phyloP scores from a whole-genome alignment of 35 echinoderm and acorn worm species.

The Ptychodera flava region DNA sequence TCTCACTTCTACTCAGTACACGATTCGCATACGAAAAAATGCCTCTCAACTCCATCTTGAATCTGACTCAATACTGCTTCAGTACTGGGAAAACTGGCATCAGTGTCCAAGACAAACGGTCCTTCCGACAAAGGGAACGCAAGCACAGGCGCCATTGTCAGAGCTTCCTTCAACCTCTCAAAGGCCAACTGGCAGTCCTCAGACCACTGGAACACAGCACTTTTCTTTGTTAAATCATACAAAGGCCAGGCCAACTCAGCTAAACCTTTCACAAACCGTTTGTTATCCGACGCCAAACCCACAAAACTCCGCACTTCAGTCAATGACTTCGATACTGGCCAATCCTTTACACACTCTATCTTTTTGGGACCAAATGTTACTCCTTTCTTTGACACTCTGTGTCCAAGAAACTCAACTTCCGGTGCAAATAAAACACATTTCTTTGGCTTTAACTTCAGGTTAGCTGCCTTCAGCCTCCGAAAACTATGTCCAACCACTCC shows the following conservation, averaged over 20 bases:
- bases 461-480: constrained; percentile 14
- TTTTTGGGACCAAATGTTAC: constrained; percentile 54
- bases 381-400: constrained; percentile 43
- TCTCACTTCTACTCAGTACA: constrained; percentile 30
- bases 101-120: constrained; percentile 47
- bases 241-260: constrained; percentile 35
- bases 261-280: constrained; percentile 45
- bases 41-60: constrained; percentile 34
- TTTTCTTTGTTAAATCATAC: constrained; percentile 33
- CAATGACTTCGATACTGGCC: constrained; percentile 7
- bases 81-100: constrained; percentile 31
- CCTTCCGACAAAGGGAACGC: constrained; percentile 9
- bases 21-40: constrained; percentile 41
- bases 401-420: constrained; percentile 37
- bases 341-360: constrained; percentile 11
- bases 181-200: constrained; percentile 38
- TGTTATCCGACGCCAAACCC: constrained; percentile 39
- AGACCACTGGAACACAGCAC: constrained; percentile 16
- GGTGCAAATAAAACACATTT: constrained; percentile 35
- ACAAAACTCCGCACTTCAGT: constrained; percentile 40
- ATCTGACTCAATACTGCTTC: constrained; percentile 44
- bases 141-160: constrained; percentile 31
- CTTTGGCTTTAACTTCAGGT: constrained; percentile 24
- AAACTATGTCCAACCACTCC: too few relatives aligned
- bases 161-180: constrained; percentile 9